Evolutionary conservation across 92 coral and sea anemone genomes (phyloP).

Genomic region (Desmophyllum pertusum): DNA sequence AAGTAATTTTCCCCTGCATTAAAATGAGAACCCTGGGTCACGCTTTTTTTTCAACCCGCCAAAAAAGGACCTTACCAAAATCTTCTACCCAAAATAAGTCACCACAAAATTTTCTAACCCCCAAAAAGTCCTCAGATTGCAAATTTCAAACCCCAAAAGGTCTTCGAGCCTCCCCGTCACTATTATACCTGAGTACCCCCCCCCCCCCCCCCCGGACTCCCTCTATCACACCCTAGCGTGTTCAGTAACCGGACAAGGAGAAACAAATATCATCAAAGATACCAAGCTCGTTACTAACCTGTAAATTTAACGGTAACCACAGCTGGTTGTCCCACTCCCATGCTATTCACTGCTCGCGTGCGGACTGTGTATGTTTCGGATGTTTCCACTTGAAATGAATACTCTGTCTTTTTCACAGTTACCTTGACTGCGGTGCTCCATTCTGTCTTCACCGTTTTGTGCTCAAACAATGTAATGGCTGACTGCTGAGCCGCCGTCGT

Average conservation of each 20-base stretch:
- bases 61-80: too few relatives aligned
- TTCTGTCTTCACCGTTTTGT: slow-evolving; percentile 36
- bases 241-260: not conserved
- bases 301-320: slow-evolving; percentile 29
- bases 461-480: slow-evolving; percentile 23
- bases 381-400: not conserved
- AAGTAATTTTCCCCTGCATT: too few relatives aligned
- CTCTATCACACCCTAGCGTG: too few relatives aligned
- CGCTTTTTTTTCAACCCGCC: too few relatives aligned
- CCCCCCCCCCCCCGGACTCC: too few relatives aligned
- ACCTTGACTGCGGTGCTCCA: slow-evolving; percentile 17
- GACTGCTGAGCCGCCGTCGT: slow-evolving; percentile 20
- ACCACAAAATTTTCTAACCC: too few relatives aligned
- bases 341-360: slow-evolving; percentile 50
- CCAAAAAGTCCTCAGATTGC: too few relatives aligned
- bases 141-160: too few relatives aligned
- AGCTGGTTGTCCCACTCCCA: slow-evolving; percentile 56
- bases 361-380: slow-evolving; percentile 53
- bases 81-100: too few relatives aligned
- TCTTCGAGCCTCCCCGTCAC: too few relatives aligned
- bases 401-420: slow-evolving; percentile 1
- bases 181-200: too few relatives aligned
- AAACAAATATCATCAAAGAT: not conserved
- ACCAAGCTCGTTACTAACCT: slow-evolving; percentile 10
- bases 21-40: too few relatives aligned